Percentiles rank a stretch among this genome's conserved stretches.
Evolutionary conservation across 2,888 invertebrate species (phyloP).

Genomic region (Diarsia mendica): DNA sequence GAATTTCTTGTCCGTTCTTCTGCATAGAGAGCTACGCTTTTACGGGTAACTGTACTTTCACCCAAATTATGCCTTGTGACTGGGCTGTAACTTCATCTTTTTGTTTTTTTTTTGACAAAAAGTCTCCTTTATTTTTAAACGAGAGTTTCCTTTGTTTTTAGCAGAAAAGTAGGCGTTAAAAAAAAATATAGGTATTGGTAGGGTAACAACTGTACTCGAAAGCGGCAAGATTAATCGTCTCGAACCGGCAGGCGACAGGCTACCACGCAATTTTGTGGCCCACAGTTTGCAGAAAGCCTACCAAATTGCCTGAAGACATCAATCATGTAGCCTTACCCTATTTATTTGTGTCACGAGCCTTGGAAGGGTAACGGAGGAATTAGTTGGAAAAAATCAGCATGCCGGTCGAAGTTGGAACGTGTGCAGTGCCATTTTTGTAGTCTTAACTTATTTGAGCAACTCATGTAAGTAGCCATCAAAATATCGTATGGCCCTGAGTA

Average conservation of each 20-base stretch:
- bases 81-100: background rate
- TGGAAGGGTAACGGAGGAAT: constrained; percentile 14
- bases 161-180: constrained; percentile 24
- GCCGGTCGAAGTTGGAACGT: background rate
- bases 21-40: background rate
- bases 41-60: background rate
- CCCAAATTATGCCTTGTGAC: background rate
- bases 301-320: constrained; percentile 65
- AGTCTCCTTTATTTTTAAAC: background rate
- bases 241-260: constrained; percentile 47
- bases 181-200: constrained; percentile 36
- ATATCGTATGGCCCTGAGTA: background rate
- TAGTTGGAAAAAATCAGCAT: constrained; percentile 5
- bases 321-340: constrained; percentile 58
- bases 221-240: constrained; percentile 63
- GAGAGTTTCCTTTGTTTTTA: background rate
- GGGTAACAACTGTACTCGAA: constrained; percentile 32
- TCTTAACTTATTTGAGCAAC: background rate
- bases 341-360: constrained; percentile 54
- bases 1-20: background rate
- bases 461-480: background rate
- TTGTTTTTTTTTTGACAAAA: too few species aligned
- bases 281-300: constrained; percentile 52
- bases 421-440: background rate
- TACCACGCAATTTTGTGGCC: constrained; percentile 58